A percentile compares a stretch with the other conserved stretches of the same genome.
Evolutionary conservation across 2,888 invertebrate species (phyloP).

Genomic region (Idaea straminata): DNA sequence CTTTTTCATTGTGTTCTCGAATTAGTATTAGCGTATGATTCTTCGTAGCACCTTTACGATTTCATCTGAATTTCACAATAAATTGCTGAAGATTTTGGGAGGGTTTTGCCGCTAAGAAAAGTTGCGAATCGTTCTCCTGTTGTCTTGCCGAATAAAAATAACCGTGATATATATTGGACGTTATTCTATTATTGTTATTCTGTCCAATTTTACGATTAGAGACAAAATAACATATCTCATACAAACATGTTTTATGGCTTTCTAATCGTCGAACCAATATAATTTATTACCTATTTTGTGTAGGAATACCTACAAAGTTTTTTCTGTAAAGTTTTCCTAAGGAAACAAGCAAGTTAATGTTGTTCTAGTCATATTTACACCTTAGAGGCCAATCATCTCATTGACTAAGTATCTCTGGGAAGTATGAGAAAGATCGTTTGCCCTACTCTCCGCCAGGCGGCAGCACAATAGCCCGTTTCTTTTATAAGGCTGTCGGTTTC

Average conservation of each 20-base stretch:
- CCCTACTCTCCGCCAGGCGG: slow-evolving; percentile 67
- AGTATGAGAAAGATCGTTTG: slow-evolving; percentile 33
- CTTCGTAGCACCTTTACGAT: no score
- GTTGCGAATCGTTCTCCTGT: no score
- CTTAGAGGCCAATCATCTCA: neutral
- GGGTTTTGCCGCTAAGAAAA: no score
- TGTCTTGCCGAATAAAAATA: no score
- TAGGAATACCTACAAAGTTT: neutral
- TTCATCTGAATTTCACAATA: no score
- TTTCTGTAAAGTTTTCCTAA: neutral
- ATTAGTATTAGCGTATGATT: no score
- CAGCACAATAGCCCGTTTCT: slow-evolving; percentile 47
- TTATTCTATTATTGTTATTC: neutral
- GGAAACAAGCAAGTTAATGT: neutral
- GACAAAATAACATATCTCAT: neutral
- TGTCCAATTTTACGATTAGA: neutral
- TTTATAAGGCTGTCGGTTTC: slow-evolving; percentile 62
- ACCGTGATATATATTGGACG: neutral
- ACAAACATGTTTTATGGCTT: neutral
- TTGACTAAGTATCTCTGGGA: neutral
- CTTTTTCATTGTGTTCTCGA: no score
- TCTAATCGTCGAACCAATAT: neutral
- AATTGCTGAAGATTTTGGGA: no score
- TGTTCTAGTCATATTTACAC: neutral
- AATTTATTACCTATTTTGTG: neutral